phyloP scores from a whole-genome alignment of 2,113 vertebrate genomes.

The Acrocephalus arundinaceus region DNA sequence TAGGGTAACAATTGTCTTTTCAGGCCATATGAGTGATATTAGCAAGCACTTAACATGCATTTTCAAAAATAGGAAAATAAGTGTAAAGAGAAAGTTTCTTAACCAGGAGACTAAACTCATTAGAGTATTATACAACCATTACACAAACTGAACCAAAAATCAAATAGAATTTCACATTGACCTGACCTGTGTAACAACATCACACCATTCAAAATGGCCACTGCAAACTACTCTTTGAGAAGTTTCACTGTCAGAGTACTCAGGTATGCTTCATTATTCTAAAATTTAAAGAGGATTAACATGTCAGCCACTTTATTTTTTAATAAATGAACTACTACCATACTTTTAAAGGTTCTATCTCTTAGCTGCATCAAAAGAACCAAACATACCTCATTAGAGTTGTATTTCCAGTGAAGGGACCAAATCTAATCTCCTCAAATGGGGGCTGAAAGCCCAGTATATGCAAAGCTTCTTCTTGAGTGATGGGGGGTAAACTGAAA shows the following conservation, averaged over 20 bases:
- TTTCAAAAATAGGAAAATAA: not conserved
- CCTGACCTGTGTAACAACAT: not conserved
- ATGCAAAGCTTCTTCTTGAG: constrained; percentile 95
- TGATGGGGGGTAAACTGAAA: constrained; percentile 90
- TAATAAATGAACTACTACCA: not conserved
- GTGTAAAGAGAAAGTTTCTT: not conserved
- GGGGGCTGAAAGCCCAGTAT: constrained; percentile 96
- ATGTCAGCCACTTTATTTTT: not conserved
- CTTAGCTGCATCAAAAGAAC: not conserved
- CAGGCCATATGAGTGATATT: not conserved
- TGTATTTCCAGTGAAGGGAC: constrained; percentile 98
- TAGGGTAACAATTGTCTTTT: not conserved
- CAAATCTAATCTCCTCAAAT: constrained; percentile 98
- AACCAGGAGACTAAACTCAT: not conserved
- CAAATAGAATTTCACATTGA: not conserved
- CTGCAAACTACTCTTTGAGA: not conserved
- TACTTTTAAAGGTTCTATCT: not conserved
- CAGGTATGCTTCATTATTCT: not conserved
- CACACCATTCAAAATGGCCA: not conserved
- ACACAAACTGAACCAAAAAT: not conserved
- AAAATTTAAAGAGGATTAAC: not conserved
- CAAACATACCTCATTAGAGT: constrained; percentile 91
- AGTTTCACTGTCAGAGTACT: not conserved
- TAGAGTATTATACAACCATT: not conserved
- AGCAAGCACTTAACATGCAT: not conserved